Percentiles rank a stretch among this genome's conserved stretches.
These are phyloP conservation scores for Lacerta bilineata DNA, from an alignment of 2,797 vertebrate species.

Conservation along the genomic window DNA sequence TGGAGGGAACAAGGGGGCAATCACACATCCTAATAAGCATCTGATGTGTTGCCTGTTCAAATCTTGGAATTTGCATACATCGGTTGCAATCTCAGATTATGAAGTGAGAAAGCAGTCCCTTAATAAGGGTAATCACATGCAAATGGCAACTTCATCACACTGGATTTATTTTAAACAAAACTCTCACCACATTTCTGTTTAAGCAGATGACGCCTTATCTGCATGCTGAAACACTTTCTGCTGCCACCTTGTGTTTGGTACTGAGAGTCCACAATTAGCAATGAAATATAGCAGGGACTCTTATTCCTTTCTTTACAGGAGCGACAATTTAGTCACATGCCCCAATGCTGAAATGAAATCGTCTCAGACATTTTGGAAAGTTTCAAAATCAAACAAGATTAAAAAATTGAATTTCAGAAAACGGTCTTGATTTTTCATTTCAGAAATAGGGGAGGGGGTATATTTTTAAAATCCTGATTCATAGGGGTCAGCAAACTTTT, in stretches of 20 bases:
- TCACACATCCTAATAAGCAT: not conserved
- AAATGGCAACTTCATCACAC: not conserved
- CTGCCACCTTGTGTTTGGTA: constrained; percentile 68
- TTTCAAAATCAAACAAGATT: not conserved
- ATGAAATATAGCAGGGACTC: not conserved
- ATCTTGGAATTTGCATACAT: not conserved
- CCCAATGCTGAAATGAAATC: not conserved
- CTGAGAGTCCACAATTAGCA: fast-evolving
- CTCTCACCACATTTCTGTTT: not conserved
- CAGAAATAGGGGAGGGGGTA: not conserved
- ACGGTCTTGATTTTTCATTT: not conserved
- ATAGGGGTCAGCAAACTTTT: too few species aligned
- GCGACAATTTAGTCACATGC: not conserved
- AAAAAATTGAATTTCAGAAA: not conserved
- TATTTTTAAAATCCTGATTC: not conserved
- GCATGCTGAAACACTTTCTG: constrained; percentile 49
- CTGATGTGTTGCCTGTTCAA: too few species aligned
- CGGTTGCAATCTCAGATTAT: not conserved
- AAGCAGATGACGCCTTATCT: fast-evolving
- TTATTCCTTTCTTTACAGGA: not conserved
- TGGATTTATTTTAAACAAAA: not conserved
- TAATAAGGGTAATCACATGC: not conserved
- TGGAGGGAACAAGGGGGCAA: not conserved
- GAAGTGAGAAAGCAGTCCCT: not conserved
- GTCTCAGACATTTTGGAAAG: not conserved